These are phyloP conservation scores for Bradypodion pumilum DNA, from an alignment of 2,797 vertebrate genomes.

Conservation along the genomic window DNA sequence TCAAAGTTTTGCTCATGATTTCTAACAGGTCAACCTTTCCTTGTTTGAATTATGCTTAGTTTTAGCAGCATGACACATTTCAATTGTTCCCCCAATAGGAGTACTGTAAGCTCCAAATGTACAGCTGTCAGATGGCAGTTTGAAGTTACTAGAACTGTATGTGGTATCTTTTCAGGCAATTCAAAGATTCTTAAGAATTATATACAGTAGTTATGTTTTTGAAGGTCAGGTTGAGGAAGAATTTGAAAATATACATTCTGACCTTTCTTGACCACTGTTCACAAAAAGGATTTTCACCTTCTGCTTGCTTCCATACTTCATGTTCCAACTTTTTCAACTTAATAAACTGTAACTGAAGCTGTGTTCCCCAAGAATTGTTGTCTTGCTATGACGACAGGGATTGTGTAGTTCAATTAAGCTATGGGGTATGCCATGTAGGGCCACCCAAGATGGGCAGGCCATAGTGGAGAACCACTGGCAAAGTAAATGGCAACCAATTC, in stretches of 20 bases:
- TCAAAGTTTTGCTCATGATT: neutral
- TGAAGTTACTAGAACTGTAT: neutral
- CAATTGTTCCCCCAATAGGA: slow-evolving; percentile 20
- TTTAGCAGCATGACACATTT: slow-evolving; percentile 31
- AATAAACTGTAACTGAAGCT: neutral
- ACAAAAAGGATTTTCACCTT: neutral
- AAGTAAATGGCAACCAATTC: no score
- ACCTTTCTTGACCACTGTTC: no score
- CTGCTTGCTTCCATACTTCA: neutral
- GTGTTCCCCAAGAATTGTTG: no score
- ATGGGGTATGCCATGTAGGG: no score
- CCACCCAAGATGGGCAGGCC: no score
- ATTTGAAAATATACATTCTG: neutral
- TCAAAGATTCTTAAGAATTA: neutral
- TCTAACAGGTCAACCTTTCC: neutral
- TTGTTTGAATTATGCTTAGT: slow-evolving; percentile 23
- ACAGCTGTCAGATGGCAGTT: neutral
- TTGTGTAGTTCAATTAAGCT: no score
- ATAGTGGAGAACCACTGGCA: no score
- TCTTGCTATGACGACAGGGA: no score
- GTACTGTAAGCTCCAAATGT: neutral
- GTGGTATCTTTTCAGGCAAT: neutral
- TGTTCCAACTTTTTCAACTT: neutral
- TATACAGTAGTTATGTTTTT: neutral
- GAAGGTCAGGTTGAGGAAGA: neutral